Evolutionary conservation across 2,888 invertebrate species (phyloP).

Genomic region (Pristionchus mayeri): DNA sequence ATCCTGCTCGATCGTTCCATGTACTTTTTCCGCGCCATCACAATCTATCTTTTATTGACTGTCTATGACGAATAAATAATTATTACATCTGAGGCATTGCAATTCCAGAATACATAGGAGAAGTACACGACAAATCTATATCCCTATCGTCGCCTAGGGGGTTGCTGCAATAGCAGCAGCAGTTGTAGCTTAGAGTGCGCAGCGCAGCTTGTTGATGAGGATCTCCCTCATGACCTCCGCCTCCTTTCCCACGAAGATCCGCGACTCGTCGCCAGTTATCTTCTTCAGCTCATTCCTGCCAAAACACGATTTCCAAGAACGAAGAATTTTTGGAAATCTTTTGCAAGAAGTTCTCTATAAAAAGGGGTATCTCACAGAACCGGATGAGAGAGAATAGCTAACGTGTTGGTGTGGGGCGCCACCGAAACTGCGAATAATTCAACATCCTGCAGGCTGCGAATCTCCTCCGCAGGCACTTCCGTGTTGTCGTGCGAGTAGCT

Average conservation of each 20-base stretch:
- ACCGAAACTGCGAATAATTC: slow-evolving; percentile 70
- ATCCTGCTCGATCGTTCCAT: neutral
- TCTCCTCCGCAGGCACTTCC: slow-evolving; percentile 60
- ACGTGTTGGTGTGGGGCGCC: slow-evolving; percentile 71
- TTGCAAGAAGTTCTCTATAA: neutral
- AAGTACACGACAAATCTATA: neutral
- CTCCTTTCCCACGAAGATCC: slow-evolving; percentile 45
- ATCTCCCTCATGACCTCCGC: slow-evolving; percentile 48
- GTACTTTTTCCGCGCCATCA: slow-evolving; percentile 29
- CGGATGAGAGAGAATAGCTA: slow-evolving; percentile 39
- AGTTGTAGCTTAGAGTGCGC: neutral
- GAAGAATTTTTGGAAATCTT: neutral
- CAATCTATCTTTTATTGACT: slow-evolving; percentile 38
- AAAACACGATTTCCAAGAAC: neutral
- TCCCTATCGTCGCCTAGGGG: neutral
- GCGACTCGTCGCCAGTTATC: slow-evolving; percentile 39
- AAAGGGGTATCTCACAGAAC: too few relatives aligned
- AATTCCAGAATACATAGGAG: too few relatives aligned
- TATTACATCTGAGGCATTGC: slow-evolving; percentile 39
- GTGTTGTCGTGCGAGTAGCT: slow-evolving; percentile 70
- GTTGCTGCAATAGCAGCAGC: neutral
- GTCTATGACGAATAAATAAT: neutral
- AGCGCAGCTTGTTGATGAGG: slow-evolving; percentile 48
- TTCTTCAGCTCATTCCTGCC: slow-evolving; percentile 36
- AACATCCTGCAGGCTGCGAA: slow-evolving; percentile 66